A percentile compares a stretch with the other conserved stretches of the same genome.
phyloP scores from a whole-genome alignment of 2,113 vertebrate species.

The Perca flavescens region DNA sequence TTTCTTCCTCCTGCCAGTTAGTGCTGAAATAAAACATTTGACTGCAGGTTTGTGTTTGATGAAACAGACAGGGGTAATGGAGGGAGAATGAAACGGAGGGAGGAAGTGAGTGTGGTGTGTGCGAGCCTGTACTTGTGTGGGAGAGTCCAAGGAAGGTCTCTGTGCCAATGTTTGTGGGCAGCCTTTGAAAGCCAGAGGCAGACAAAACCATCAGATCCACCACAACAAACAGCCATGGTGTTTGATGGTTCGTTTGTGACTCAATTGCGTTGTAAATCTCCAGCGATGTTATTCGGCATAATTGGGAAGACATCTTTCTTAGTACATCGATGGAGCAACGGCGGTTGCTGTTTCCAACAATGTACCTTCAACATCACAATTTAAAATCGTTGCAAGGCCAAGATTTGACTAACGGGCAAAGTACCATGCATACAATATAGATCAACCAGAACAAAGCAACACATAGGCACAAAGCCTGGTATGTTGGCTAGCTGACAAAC shows the following conservation, averaged over 20 bases:
- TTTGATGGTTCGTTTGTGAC: constrained; percentile 48
- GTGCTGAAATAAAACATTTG: constrained; percentile 42
- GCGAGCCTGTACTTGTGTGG: constrained; percentile 51
- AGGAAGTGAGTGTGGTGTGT: constrained; percentile 40
- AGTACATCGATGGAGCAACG: constrained; percentile 7
- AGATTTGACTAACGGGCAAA: constrained; percentile 2
- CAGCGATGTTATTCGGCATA: constrained; percentile 41
- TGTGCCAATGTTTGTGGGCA: constrained; percentile 57
- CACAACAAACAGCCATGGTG: constrained; percentile 19
- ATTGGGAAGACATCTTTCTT: constrained; percentile 20
- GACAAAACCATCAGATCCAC: constrained; percentile 45
- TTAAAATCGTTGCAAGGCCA: not conserved
- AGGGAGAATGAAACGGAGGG: constrained; percentile 29
- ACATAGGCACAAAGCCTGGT: constrained; percentile 1
- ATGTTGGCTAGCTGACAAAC: not conserved
- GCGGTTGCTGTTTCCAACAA: not conserved
- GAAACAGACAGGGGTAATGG: constrained; percentile 24
- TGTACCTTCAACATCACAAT: not conserved
- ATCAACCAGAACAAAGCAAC: constrained; percentile 3
- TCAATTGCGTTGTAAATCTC: constrained; percentile 35
- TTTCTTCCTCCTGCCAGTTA: not conserved
- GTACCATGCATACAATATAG: not conserved
- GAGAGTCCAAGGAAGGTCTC: constrained; percentile 50
- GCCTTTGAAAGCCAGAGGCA: constrained; percentile 46
- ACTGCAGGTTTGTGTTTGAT: constrained; percentile 31